These are phyloP conservation scores for Malaclemys terrapin DNA, from an alignment of 2,113 vertebrate species.

Conservation along the genomic window DNA sequence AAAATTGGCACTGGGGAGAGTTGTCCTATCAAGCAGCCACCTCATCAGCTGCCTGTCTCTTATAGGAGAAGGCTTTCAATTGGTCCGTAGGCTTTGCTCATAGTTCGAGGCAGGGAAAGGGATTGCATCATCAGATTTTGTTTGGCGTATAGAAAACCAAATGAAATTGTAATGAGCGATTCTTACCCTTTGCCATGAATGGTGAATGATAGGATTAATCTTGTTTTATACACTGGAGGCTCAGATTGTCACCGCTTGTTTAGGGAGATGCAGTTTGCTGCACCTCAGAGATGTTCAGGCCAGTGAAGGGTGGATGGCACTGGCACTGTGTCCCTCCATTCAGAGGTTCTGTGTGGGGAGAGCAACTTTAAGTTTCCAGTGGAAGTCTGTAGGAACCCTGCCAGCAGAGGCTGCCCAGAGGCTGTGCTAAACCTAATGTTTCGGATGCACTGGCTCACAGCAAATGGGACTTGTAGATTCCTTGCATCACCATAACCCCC, in stretches of 20 bases:
- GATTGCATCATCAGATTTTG: background rate
- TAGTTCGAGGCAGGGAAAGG: background rate
- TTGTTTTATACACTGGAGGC: background rate
- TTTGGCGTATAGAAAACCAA: conserved; percentile 27
- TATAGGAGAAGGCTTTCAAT: background rate
- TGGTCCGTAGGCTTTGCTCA: background rate
- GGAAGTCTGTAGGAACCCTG: background rate
- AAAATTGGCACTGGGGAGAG: background rate
- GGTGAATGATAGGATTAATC: conserved; percentile 37
- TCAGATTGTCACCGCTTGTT: background rate
- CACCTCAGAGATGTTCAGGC: background rate
- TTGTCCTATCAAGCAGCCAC: background rate
- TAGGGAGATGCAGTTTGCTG: background rate
- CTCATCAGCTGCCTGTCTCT: background rate
- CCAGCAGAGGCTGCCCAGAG: background rate
- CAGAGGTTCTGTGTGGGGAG: background rate
- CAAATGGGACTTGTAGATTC: background rate
- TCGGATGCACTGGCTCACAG: background rate
- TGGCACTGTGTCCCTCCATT: conserved; percentile 11
- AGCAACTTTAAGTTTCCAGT: background rate
- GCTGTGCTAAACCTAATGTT: background rate
- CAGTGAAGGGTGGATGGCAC: background rate
- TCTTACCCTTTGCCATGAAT: background rate
- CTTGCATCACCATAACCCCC: background rate
- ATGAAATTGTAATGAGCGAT: background rate